phyloP scores from a whole-genome alignment of 2,888 invertebrate genomes.

The Drosophila meridionalis region DNA sequence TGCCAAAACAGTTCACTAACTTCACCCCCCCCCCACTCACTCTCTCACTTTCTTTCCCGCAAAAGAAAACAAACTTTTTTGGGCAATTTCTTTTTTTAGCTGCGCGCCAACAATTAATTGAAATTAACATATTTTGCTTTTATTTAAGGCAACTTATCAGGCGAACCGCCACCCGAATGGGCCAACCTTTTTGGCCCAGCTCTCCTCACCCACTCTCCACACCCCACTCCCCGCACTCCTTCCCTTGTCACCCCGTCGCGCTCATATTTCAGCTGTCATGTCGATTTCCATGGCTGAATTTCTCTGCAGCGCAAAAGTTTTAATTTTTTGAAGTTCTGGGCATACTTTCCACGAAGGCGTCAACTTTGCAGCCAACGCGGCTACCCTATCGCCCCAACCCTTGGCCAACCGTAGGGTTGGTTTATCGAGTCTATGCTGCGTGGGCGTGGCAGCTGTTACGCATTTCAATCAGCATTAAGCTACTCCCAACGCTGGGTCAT shows the following conservation, averaged over 20 bases:
- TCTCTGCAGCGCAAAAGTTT: conserved; percentile 44
- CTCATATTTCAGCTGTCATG: conserved; percentile 44
- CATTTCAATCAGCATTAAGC: conserved; percentile 29
- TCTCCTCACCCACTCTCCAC: neutral
- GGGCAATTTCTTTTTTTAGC: conserved; percentile 40
- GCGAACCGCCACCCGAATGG: conserved; percentile 17
- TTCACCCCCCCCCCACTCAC: neutral
- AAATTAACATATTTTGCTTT: conserved; percentile 78
- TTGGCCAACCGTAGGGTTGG: too few relatives aligned
- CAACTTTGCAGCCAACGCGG: conserved; percentile 8
- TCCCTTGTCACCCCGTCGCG: neutral
- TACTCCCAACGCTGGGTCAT: conserved; percentile 1
- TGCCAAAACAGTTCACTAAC: conserved; percentile 15
- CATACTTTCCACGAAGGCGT: conserved; percentile 24
- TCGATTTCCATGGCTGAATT: conserved; percentile 58
- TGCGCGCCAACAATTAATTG: conserved; percentile 71
- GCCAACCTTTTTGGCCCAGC: neutral
- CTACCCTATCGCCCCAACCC: neutral
- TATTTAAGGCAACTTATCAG: conserved; percentile 67
- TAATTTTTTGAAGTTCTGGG: conserved; percentile 41
- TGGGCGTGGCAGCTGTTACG: conserved; percentile 38
- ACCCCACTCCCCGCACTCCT: neutral
- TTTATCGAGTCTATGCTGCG: conserved; percentile 1
- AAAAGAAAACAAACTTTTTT: conserved; percentile 34
- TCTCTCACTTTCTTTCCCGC: neutral